Conservation (phyloP, 2,113 vertebrate genomes). For the Polypterus bichir region DNA sequence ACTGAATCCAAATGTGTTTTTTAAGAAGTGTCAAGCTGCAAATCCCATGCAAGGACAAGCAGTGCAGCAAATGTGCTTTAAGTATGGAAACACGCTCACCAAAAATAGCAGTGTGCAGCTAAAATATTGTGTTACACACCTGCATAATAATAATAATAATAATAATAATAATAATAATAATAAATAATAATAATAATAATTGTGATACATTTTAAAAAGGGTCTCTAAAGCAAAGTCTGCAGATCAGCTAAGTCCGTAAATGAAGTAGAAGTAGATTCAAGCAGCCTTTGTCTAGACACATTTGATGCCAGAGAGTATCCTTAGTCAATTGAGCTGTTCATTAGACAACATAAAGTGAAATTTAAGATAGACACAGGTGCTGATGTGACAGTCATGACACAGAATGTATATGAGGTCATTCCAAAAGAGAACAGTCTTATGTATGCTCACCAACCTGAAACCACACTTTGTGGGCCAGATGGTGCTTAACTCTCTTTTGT, state of each 20-base stretch:
- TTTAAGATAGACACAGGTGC: conserved; percentile 18
- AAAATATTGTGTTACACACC: not conserved
- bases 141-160: not conserved
- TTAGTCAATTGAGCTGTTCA: conserved; percentile 2
- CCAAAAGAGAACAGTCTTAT: no score
- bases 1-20: no score
- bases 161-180: no score
- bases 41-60: no score
- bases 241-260: not conserved
- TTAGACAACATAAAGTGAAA: not conserved
- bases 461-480: no score
- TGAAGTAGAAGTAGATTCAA: not conserved
- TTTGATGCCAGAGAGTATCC: not conserved
- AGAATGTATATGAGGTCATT: no score
- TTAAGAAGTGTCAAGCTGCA: no score
- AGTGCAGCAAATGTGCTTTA: not conserved
- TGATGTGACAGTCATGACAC: conserved; percentile 6
- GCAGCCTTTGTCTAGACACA: conserved; percentile 2
- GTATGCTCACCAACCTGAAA: no score
- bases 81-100: conserved; percentile 4
- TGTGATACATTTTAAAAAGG: not conserved
- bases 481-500: no score
- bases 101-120: conserved; percentile 1
- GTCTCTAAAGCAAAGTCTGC: conserved; percentile 9
- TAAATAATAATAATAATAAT: not conserved